Percentiles rank a stretch among this genome's conserved stretches.
These are phyloP conservation scores for Isoperla grammatica DNA, from an alignment of 2,888 invertebrate genomes.

Conservation along the genomic window DNA sequence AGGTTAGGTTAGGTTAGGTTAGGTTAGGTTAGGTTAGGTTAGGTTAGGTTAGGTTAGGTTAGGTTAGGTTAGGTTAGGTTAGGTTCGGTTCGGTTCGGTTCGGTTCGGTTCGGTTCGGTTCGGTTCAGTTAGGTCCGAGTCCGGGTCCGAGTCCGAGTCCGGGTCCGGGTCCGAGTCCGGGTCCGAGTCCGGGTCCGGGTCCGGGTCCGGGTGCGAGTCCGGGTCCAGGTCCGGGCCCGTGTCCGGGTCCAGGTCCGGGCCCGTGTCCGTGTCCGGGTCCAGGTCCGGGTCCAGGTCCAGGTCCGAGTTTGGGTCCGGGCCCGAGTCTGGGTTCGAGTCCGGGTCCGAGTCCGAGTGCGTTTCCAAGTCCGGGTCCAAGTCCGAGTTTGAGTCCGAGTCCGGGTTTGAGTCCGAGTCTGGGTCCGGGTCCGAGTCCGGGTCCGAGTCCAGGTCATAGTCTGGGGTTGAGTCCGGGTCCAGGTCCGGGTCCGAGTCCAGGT, in stretches of 20 bases:
- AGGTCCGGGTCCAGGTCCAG: not conserved
- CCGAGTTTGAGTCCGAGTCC: conserved; percentile 2
- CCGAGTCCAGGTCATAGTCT: not conserved
- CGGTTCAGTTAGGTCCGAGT: no score
- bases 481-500: not conserved
- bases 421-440: not conserved
- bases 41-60: no score
- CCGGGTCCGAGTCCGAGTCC: no score
- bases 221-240: not conserved
- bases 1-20: no score
- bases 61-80: no score
- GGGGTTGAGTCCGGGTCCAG: not conserved
- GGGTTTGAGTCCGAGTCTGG: conserved; percentile 1
- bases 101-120: no score
- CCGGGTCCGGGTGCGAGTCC: no score
- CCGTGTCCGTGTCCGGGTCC: not conserved
- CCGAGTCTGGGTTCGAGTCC: not conserved
- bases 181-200: no score
- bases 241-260: not conserved
- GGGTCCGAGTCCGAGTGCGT: not conserved
- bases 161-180: no score
- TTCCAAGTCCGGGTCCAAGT: not conserved
- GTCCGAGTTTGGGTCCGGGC: not conserved
- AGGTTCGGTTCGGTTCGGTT: no score
- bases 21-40: no score